phyloP scores from a whole-genome alignment of 2,797 vertebrate species.

The Neoniphon sammara region DNA sequence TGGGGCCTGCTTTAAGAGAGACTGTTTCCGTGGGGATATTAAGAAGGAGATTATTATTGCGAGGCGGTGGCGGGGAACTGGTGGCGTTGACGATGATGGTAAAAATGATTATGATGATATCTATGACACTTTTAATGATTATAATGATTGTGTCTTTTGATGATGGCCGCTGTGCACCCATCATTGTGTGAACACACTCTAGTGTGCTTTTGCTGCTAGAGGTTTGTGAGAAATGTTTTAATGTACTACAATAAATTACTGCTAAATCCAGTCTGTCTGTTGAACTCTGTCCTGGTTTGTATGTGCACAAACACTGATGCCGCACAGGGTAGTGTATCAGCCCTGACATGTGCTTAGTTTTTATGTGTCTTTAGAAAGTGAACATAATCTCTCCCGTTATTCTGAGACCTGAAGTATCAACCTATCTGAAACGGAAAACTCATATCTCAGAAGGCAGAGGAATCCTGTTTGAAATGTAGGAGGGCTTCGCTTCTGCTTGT shows the following conservation, averaged over 20 bases:
- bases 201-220: conserved; percentile 73
- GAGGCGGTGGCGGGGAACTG: conserved; percentile 55
- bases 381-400: not conserved
- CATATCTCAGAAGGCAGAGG: conserved; percentile 13
- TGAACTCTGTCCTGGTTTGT: conserved; percentile 21
- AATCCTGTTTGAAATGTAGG: conserved; percentile 19
- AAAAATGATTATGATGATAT: conserved; percentile 49
- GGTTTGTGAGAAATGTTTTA: conserved; percentile 79
- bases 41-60: conserved; percentile 53
- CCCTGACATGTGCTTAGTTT: not conserved
- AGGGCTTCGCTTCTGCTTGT: conserved; percentile 49
- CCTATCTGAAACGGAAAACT: conserved; percentile 21
- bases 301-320: not conserved
- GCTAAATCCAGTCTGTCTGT: conserved; percentile 51
- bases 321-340: not conserved
- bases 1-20: conserved; percentile 36
- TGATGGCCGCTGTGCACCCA: conserved; percentile 69
- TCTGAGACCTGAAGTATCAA: not conserved
- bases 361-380: not conserved
- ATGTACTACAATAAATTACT: conserved; percentile 82
- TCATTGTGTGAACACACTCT: conserved; percentile 72
- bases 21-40: conserved; percentile 42
- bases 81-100: conserved; percentile 54
- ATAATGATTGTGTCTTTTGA: conserved; percentile 76
- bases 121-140: conserved; percentile 73